These are phyloP conservation scores for Macroglossus sobrinus DNA, from an alignment of 2,113 vertebrate genomes.

Conservation along the genomic window DNA sequence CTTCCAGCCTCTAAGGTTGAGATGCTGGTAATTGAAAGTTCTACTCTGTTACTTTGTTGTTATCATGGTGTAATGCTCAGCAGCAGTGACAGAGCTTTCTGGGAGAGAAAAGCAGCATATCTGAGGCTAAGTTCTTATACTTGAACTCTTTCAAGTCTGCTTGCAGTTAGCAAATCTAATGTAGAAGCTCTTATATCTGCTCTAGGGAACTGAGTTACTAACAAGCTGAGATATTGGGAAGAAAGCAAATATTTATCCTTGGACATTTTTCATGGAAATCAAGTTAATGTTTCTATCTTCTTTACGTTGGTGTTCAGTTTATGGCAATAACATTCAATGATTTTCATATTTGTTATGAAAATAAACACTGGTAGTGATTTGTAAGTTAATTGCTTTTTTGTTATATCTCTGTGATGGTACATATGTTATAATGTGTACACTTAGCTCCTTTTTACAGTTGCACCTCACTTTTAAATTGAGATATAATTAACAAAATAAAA, in stretches of 20 bases:
- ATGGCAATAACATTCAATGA: not conserved
- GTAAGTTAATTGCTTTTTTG: conserved; percentile 31
- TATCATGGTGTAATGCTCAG: conserved; percentile 69
- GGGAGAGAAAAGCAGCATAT: conserved; percentile 71
- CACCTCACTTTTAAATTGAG: not conserved
- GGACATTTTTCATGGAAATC: conserved; percentile 37
- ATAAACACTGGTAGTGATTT: conserved; percentile 30
- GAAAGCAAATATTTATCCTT: conserved; percentile 41
- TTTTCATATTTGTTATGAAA: conserved; percentile 50
- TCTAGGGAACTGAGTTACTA: not conserved
- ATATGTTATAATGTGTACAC: not conserved
- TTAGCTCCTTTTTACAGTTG: not conserved
- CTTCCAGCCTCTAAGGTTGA: conserved; percentile 56
- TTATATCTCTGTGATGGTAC: not conserved
- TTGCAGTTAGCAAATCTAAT: conserved; percentile 67
- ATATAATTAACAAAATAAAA: not conserved
- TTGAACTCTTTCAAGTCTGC: conserved; percentile 67
- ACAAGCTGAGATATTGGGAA: not conserved
- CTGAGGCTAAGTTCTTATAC: conserved; percentile 70
- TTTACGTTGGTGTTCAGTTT: conserved; percentile 17
- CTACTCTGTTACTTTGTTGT: conserved; percentile 59
- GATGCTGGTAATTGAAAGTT: conserved; percentile 74
- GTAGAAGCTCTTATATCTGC: not conserved
- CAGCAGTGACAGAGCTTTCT: conserved; percentile 69
- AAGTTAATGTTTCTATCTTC: conserved; percentile 43